Base-by-base conservation (phyloP, 2,888 invertebrate species). In the Chymomyza caudatula region DNA sequence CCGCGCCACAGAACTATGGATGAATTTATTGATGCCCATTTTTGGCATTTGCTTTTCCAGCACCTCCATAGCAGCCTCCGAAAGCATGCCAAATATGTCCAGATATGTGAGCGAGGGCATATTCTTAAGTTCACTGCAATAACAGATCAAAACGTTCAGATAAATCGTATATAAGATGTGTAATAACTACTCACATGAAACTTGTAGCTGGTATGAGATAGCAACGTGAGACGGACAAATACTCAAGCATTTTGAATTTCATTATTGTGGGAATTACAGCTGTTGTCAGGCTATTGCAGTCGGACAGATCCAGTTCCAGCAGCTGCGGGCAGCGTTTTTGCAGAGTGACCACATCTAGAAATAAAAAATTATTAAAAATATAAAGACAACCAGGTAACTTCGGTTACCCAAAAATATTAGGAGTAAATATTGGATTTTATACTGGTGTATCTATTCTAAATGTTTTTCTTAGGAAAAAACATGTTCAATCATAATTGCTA, bases 221-320 rank as follows among this genome's bases (percentile, higher is more conserved):
- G 89, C 97, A 97, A 62, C 97, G 93, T 52, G 96, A 95, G 53
- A 95, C 89, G 0, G 96, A 95, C 20, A 96, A 91, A 87, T 95
- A 95, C 85, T 96, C 95, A 4, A 97, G 90, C 19, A 93, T 91
- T 47, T 91, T 88, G 55, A 95, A 91, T 59, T 90, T 89, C 51
- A 92, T 88, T 52, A 96, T 91, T 82, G 91, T 90, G 17, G 91
- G 90, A 1, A 96, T 90, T n/a, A 93, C 90, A 56, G 90, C 90
- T 11, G 92, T 92, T 0, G 95, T 94, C 3, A 98, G 90, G 17
- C 92, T 91, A 5, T 95, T 94, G 82, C 96, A 96, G 91, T 98
- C 98, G 19, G 97, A 97, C 65, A 97, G 88, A 91, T 98, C 98
- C 74, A 98, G 91, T 89, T 97, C 97, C 49, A 94, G 90, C 17